phyloP scores from a whole-genome alignment of 2,797 vertebrate genomes.

The Cyclura pinguis region DNA sequence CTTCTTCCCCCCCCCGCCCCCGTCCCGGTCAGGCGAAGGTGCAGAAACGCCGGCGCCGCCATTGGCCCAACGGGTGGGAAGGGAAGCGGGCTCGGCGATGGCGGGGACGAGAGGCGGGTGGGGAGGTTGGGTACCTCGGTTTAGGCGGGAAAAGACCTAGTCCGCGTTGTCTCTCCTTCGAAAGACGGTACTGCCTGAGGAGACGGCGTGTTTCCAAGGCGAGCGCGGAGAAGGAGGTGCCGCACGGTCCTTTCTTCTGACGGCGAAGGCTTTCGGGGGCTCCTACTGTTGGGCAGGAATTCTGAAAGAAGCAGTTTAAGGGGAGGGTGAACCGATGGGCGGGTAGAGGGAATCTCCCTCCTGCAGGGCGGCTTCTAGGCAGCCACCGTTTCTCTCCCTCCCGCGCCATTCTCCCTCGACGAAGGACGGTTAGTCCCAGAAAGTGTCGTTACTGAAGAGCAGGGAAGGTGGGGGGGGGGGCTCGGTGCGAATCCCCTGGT shows the following conservation, averaged over 20 bases:
- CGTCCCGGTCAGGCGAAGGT: too few species aligned
- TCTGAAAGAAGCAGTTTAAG: too few species aligned
- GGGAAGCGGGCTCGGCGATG: accelerated
- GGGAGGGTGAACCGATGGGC: too few species aligned
- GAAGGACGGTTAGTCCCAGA: not conserved
- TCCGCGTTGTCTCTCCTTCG: too few species aligned
- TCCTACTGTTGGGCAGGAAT: too few species aligned
- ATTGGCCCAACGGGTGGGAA: accelerated
- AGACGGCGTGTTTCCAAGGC: not conserved
- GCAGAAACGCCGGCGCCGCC: not conserved
- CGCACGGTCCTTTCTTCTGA: not conserved
- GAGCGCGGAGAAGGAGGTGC: not conserved
- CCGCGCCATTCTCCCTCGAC: not conserved
- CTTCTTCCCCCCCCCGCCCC: too few species aligned
- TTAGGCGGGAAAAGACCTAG: not conserved
- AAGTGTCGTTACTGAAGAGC: not conserved
- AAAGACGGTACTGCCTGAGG: too few species aligned
- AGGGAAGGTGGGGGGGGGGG: too few species aligned
- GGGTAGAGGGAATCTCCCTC: too few species aligned
- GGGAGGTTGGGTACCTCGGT: not conserved
- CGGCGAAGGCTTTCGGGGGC: too few species aligned
- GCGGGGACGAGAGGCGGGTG: accelerated
- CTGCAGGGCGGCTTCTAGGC: too few species aligned
- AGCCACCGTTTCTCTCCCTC: not conserved
- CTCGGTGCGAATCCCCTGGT: not conserved